These are phyloP conservation scores for Synanthedon vespiformis DNA, from an alignment of 2,888 invertebrate genomes.

Conservation along the genomic window DNA sequence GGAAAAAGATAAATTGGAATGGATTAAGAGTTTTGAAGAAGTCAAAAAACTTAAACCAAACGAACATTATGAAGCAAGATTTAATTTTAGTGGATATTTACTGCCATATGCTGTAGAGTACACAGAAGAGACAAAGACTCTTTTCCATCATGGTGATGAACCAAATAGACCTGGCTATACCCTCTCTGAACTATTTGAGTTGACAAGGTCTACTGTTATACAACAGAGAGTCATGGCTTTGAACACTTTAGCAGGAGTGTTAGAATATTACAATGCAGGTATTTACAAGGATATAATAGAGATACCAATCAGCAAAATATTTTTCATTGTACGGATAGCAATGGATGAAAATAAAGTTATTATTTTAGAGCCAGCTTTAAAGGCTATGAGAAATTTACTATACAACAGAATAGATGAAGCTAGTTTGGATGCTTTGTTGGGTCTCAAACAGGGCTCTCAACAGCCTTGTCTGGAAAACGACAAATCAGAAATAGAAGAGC, in stretches of 20 bases:
- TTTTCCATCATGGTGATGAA: conserved; percentile 95
- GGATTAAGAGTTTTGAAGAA: conserved; percentile 81
- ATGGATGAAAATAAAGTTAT: conserved; percentile 85
- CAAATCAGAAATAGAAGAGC: conserved; percentile 64
- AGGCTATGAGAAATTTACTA: conserved; percentile 80
- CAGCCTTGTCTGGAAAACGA: conserved; percentile 73
- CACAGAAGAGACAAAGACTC: conserved; percentile 65
- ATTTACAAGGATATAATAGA: conserved; percentile 81
- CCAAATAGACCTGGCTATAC: conserved; percentile 92
- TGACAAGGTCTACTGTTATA: conserved; percentile 80
- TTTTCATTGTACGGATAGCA: conserved; percentile 85
- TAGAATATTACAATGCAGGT: conserved; percentile 79
- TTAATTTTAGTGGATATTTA: conserved; percentile 85
- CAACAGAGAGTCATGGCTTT: conserved; percentile 89
- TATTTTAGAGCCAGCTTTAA: conserved; percentile 80
- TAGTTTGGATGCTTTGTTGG: conserved; percentile 76
- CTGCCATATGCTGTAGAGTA: conserved; percentile 77
- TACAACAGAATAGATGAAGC: conserved; percentile 84
- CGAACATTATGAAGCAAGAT: conserved; percentile 81
- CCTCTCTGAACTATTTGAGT: conserved; percentile 85
- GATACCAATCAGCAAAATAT: conserved; percentile 80
- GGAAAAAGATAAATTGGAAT: conserved; percentile 88
- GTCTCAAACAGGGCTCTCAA: conserved; percentile 73
- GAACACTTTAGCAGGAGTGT: conserved; percentile 82
- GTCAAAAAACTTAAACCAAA: conserved; percentile 68